These are phyloP conservation scores for Eupeodes luniger DNA, from an alignment of 2,888 invertebrate species.

Conservation along the genomic window DNA sequence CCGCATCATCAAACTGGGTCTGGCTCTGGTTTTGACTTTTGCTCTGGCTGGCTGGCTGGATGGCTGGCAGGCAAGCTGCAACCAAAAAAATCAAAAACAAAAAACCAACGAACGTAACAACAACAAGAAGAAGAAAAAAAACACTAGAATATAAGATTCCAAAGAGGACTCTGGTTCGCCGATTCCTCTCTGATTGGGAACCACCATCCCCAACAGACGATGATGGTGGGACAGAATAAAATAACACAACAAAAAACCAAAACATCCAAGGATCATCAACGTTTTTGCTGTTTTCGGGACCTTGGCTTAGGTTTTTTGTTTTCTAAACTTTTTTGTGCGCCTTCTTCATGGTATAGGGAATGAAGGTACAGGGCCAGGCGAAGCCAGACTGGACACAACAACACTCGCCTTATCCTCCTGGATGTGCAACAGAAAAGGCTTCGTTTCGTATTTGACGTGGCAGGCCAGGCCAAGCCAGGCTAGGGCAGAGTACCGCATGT, in stretches of 20 bases:
- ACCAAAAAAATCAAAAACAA: constrained; percentile 38
- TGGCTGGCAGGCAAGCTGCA: constrained; percentile 52
- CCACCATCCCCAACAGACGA: constrained; percentile 28
- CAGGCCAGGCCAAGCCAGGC: not conserved
- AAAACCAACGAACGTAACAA: not conserved
- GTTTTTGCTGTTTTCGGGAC: constrained; percentile 47
- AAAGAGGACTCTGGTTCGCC: constrained; percentile 37
- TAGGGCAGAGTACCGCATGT: constrained; percentile 12
- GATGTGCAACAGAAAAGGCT: constrained; percentile 44
- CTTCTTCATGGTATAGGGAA: constrained; percentile 7
- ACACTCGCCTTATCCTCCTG: constrained; percentile 8
- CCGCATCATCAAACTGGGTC: constrained; percentile 70
- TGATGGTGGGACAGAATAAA: not conserved
- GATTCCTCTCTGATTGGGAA: constrained; percentile 56
- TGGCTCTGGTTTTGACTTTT: not conserved
- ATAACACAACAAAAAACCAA: not conserved
- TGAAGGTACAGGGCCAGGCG: too few species aligned
- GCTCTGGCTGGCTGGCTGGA: constrained; percentile 4
- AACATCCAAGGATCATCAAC: constrained; percentile 56
- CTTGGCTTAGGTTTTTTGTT: constrained; percentile 58
- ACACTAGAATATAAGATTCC: constrained; percentile 51
- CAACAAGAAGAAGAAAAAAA: constrained; percentile 12
- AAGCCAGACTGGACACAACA: constrained; percentile 43
- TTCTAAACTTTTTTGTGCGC: constrained; percentile 44
- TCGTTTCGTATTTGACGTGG: constrained; percentile 41